Percentiles rank a stretch among this genome's conserved stretches.
phyloP scores from a whole-genome alignment of 2,797 vertebrate species.

The Phoxinus dragarum region DNA sequence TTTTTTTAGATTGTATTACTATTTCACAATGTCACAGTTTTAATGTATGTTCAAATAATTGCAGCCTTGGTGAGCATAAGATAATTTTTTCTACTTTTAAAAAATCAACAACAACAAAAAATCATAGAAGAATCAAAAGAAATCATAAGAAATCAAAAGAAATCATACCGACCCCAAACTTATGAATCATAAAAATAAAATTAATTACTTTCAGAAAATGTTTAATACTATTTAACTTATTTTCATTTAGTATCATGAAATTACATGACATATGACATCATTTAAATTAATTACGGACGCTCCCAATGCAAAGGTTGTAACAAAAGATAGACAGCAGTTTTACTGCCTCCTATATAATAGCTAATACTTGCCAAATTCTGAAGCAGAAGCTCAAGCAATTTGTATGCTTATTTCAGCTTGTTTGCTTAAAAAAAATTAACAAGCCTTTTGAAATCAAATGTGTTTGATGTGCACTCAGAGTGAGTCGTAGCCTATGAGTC shows the following conservation, averaged over 20 bases:
- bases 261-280: neutral
- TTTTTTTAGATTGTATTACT: neutral
- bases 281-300: neutral
- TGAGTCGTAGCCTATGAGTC: neutral
- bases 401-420: neutral
- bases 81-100: neutral
- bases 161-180: neutral
- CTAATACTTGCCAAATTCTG: neutral
- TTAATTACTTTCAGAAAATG: neutral
- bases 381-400: neutral
- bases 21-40: neutral
- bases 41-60: neutral
- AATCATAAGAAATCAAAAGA: no score
- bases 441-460: neutral
- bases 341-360: neutral
- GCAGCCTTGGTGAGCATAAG: neutral
- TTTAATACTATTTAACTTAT: neutral
- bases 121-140: no score
- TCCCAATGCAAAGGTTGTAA: neutral
- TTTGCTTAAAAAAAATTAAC: neutral
- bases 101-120: neutral
- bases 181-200: neutral
- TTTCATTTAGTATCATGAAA: neutral
- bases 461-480: neutral
- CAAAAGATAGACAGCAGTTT: neutral